Evolutionary conservation across 2,888 invertebrate species (phyloP), one percentile per base, ranked within the genome.

Genomic region (Sesia apiformis): DNA sequence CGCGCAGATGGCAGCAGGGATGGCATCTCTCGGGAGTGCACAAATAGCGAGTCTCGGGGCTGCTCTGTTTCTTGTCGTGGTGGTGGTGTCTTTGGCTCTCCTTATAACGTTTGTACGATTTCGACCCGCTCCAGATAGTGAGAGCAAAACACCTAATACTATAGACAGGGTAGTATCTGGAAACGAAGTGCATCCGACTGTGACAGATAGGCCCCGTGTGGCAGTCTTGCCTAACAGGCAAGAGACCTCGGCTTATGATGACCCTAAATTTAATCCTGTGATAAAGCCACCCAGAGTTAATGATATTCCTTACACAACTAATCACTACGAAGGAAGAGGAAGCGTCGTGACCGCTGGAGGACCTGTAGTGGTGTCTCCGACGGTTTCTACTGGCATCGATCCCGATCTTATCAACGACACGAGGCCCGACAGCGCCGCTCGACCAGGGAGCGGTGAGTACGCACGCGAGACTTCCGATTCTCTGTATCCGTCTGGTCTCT

Each of bases 341-440:
- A 92, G 92, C 65, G 89, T 92, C 56, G 87, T 93, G 55, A 91
- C 93, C 40, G 90, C 92, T 5, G 88, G 91, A 8, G 91, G 92
- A 61, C 91, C 93, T 0, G 92, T 93, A 60, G 94, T 93, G 65
- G 93, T 94, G 39, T 95, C 95, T 39, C 94, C 94, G 41, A 93
- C 94, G 49, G 93, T 93, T 46, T 92, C 94, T 62, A 92, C 93
- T 60, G 91, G 92, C 66, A 96, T 96, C 67, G 95, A 96, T 78
- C 96, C 96, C 3, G 96, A 96, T 78, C 90, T 96, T 60, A 96
- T 96, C 69, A 95, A 95, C 70, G 96, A 96, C 72, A 95, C 96
- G 4, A 91, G 93, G 75, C 91, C 93, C 52, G 91, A 92, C 57
- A 93, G 92, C 58, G 82, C 64, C 52, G 72, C 64, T 56, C 84